Evolutionary conservation across 2,888 invertebrate genomes (phyloP), one percentile per base, ranked within the genome.

Genomic region (Meta bourneti): DNA sequence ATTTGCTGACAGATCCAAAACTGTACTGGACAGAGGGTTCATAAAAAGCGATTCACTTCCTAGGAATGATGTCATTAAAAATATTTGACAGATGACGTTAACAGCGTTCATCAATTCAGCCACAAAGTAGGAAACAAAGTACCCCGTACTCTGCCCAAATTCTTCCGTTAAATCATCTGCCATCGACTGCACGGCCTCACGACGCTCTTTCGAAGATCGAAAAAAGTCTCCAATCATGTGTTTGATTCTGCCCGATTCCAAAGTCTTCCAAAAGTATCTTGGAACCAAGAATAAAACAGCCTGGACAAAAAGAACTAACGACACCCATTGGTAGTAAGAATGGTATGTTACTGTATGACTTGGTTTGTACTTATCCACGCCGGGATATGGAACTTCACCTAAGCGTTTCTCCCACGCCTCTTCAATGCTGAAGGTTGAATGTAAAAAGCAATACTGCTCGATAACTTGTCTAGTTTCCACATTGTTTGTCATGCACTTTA

Each of bases 281-380:
- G 94, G 94, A 11, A 93, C n/a, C 75, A 93, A 93, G 90, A 94
- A 94, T 20, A 93, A 52, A 61, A 93, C 74, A 2, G 94, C 93
- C 83, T 94, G 97, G 9, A 98, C 96, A 16, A 98, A 96, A 93
- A 97, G 96, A 94, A 97, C 97, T 95, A 98, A 98, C 95, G 98
- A 98, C 94, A 98, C 98, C 98, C 98, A 98, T 96, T 98, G 98
- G 95, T 98, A 98, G 95, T 98, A 98, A 95, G 98, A 98, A 95
- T 98, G 98, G 95, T 98, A 98, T 13, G 93, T 92, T 74, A 93
- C 85, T 75, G 94, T 94, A 49, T 94, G 94, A 72, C 94, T 94
- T 7, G 94, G 88, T 0, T 94, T 95, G 49, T 95, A 94, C 89
- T 95, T 94, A 95, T 96, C 96, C 93, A 98, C 97, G 13, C 98